Percentiles rank a stretch among this genome's conserved stretches.
Conservation (phyloP, 2,113 vertebrate species). For the Actenoides lindsayi region DNA sequence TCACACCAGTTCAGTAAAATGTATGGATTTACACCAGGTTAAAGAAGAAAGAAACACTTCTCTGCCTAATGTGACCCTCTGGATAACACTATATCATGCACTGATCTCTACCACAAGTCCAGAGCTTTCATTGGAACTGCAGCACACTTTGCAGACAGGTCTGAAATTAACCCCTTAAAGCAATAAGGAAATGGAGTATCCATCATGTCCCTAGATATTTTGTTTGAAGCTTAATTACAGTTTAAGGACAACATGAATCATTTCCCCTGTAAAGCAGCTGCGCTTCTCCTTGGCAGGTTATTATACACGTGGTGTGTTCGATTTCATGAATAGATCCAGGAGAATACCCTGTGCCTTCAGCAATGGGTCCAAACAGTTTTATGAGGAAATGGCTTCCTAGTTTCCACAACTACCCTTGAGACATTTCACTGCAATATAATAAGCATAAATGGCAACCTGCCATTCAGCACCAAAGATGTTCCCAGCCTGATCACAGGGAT, state of each 20-base stretch:
- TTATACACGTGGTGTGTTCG: background rate
- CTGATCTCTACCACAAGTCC: background rate
- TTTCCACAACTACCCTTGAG: background rate
- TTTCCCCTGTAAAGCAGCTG: background rate
- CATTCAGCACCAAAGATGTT: background rate
- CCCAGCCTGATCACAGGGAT: background rate
- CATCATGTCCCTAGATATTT: background rate
- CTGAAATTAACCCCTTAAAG: background rate
- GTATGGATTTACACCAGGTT: background rate
- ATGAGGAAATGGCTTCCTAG: background rate
- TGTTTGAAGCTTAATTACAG: background rate
- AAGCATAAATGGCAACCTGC: background rate
- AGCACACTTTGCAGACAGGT: background rate
- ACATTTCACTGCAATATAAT: background rate
- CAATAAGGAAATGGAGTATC: background rate
- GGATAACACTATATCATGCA: background rate
- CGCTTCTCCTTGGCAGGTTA: background rate
- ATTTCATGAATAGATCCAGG: background rate
- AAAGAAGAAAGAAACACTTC: background rate
- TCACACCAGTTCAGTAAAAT: background rate
- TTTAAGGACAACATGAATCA: background rate
- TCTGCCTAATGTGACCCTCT: background rate
- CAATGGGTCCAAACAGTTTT: background rate
- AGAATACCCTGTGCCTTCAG: background rate
- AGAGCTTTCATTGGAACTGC: background rate